phyloP scores from a whole-genome alignment of 2,888 invertebrate species.

The Taenaris catops region DNA sequence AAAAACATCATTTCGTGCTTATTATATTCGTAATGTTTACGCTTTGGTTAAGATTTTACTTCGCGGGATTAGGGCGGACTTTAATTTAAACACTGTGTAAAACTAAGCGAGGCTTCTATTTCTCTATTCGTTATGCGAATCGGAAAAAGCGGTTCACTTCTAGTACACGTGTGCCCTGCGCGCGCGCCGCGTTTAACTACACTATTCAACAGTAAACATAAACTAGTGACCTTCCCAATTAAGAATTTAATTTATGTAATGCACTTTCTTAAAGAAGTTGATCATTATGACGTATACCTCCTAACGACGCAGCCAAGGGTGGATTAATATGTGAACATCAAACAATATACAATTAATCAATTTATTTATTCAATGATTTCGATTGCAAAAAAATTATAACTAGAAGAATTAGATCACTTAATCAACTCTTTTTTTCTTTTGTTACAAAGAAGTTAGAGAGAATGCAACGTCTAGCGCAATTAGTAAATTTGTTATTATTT shows the following conservation, averaged over 20 bases:
- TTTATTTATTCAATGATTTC: too few relatives aligned
- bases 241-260: conserved; percentile 73
- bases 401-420: too few relatives aligned
- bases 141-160: conserved; percentile 64
- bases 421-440: conserved; percentile 21
- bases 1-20: conserved; percentile 46
- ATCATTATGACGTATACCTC: conserved; percentile 38
- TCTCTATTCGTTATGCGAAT: conserved; percentile 46
- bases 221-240: conserved; percentile 72
- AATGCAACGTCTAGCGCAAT: conserved; percentile 22
- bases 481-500: conserved; percentile 18
- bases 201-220: conserved; percentile 38
- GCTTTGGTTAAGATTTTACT: conserved; percentile 19
- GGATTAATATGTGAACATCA: too few relatives aligned
- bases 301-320: conserved; percentile 3
- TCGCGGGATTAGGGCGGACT: conserved; percentile 30
- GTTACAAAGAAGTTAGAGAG: conserved; percentile 29
- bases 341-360: too few relatives aligned
- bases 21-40: conserved; percentile 14
- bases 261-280: conserved; percentile 61
- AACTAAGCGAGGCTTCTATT: conserved; percentile 66
- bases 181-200: conserved; percentile 69
- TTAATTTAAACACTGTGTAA: conserved; percentile 44
- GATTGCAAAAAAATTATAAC: too few relatives aligned
- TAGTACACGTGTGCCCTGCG: conserved; percentile 72